These are phyloP conservation scores for Hoplodrina blanda DNA, from an alignment of 2,888 invertebrate species.

Conservation along the genomic window DNA sequence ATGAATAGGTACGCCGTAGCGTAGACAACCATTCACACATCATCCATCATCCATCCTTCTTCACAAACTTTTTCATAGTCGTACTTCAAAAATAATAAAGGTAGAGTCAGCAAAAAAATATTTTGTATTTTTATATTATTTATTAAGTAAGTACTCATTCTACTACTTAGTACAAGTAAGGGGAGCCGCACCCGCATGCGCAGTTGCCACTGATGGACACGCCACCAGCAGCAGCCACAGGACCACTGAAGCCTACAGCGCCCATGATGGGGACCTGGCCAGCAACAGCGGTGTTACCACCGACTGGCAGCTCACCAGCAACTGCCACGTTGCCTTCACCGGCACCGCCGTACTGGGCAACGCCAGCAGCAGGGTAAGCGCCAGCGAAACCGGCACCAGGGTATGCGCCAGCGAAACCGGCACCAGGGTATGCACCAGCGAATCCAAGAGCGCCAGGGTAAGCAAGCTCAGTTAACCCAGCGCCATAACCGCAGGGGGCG, in stretches of 20 bases:
- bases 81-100: neutral
- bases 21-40: too few species aligned
- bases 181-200: constrained; percentile 57
- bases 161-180: constrained; percentile 25
- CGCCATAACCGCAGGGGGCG: constrained; percentile 25
- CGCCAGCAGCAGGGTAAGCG: constrained; percentile 1
- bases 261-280: constrained; percentile 75
- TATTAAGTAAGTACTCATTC: neutral
- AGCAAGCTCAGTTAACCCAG: constrained; percentile 21
- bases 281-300: constrained; percentile 67
- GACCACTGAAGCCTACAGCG: constrained; percentile 73
- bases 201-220: constrained; percentile 75
- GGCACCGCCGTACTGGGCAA: constrained; percentile 59
- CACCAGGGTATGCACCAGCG: neutral
- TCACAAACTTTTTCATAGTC: too few species aligned
- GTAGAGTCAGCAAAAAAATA: neutral
- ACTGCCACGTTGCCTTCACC: constrained; percentile 71
- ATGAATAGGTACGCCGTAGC: too few species aligned
- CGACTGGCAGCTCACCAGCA: constrained; percentile 71
- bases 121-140: neutral
- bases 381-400: constrained; percentile 23
- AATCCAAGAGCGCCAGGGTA: constrained; percentile 7
- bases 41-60: too few species aligned
- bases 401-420: constrained; percentile 5
- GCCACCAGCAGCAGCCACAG: constrained; percentile 71